A percentile compares a stretch with the other conserved stretches of the same genome.
These are phyloP conservation scores for Pseudobourletiella spinata DNA, from an alignment of 1,140 invertebrate genomes.

Conservation along the genomic window DNA sequence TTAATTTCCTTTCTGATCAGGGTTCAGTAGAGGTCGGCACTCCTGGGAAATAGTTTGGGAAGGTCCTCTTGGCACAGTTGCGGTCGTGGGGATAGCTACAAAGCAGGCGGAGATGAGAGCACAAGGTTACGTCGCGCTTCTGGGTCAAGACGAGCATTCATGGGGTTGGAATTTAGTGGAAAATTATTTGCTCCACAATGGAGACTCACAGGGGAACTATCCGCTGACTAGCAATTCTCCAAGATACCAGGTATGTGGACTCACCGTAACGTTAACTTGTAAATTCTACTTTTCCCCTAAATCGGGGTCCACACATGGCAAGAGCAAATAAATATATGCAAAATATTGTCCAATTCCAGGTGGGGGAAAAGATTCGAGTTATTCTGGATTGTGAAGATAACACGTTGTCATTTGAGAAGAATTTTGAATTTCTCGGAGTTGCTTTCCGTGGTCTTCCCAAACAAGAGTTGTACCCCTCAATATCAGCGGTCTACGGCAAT, in stretches of 20 bases:
- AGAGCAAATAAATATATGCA: too few relatives aligned
- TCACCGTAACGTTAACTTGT: too few relatives aligned
- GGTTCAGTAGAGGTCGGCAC: conserved; percentile 86
- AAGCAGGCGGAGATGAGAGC: conserved; percentile 63
- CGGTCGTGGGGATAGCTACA: conserved; percentile 89
- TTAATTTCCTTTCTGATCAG: too few relatives aligned
- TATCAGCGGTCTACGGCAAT: conserved; percentile 97
- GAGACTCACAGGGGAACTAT: conserved; percentile 90
- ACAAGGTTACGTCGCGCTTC: conserved; percentile 68
- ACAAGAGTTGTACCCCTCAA: conserved; percentile 84
- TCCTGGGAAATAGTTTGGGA: conserved; percentile 99
- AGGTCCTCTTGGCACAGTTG: conserved; percentile 91
- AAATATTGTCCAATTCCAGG: too few relatives aligned
- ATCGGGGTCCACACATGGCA: too few relatives aligned
- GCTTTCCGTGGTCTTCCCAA: conserved; percentile 91
- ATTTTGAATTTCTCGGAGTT: conserved; percentile 96
- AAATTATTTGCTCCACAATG: conserved; percentile 94
- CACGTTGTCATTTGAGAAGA: conserved; percentile 95
- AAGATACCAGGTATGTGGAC: conserved; percentile 93
- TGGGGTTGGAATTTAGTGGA: conserved; percentile 99
- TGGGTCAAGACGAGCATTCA: conserved; percentile 92
- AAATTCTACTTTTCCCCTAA: too few relatives aligned
- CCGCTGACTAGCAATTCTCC: conserved; percentile 93
- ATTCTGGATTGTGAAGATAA: conserved; percentile 96
- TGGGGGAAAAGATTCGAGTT: conserved; percentile 91